These are phyloP conservation scores for Dendrophyllia cribrosa DNA, from an alignment of 64 coral and sea anemone genomes.

Conservation along the genomic window DNA sequence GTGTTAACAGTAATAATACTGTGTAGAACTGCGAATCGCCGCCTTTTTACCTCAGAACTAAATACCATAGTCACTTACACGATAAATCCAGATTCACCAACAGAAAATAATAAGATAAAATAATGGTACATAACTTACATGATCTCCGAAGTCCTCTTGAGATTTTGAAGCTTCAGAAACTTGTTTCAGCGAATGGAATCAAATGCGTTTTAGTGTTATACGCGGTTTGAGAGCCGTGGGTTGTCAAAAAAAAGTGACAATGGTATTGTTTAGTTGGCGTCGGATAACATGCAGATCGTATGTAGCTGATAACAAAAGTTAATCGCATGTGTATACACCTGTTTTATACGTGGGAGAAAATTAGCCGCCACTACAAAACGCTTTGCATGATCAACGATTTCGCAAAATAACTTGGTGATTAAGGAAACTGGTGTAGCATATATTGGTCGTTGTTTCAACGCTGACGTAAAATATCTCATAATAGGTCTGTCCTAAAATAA, in stretches of 20 bases:
- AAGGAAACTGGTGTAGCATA: neutral
- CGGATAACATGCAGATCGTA: neutral
- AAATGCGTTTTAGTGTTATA: neutral
- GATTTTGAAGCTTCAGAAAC: neutral
- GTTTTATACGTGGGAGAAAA: constrained; percentile 28
- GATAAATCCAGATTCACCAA: too few relatives aligned
- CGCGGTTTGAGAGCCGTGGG: neutral
- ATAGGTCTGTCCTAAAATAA: neutral
- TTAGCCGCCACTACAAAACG: neutral
- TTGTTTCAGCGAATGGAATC: neutral
- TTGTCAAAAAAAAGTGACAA: constrained; percentile 4
- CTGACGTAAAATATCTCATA: too few relatives aligned
- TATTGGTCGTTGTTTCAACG: neutral
- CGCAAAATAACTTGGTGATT: neutral
- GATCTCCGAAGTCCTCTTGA: neutral
- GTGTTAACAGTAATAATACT: too few relatives aligned
- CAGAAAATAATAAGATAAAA: neutral
- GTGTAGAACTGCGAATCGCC: too few relatives aligned
- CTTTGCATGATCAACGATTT: neutral
- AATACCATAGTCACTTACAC: too few relatives aligned
- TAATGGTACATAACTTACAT: neutral
- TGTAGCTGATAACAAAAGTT: neutral
- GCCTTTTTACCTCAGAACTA: too few relatives aligned
- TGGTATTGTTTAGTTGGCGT: constrained; percentile 33
- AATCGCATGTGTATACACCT: neutral